Evolutionary conservation across 2,888 invertebrate species (phyloP), one percentile per base, ranked within the genome.

Genomic region (Nemoura dubitans): DNA sequence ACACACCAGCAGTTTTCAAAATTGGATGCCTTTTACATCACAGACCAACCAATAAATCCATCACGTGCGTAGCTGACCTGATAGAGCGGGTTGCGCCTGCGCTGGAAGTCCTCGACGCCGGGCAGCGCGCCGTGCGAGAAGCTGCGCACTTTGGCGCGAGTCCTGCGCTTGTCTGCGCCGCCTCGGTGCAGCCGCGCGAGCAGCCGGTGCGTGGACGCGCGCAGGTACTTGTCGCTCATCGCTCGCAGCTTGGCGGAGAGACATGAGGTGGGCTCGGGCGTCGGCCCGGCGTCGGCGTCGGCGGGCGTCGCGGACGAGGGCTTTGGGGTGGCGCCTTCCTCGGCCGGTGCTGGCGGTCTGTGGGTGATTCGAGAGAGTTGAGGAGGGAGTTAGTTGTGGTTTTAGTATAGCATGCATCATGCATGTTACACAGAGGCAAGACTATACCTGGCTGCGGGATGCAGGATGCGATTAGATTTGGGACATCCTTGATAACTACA

Each of bases 51-150:
- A n/a, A n/a, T n/a, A n/a, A n/a, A n/a, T n/a, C n/a, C n/a, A n/a
- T n/a, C n/a, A n/a, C 36, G 10, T 36, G 36, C 36, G 10, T 10
- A 36, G 10, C 36, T 36, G 89, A 95, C 94, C 88, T 94, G 94
- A 90, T 94, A 95, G 14, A 95, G 92, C 0, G 95, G 94, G 90
- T 93, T 93, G 88, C 93, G 93, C 89, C 89, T 89, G 85, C 89
- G 89, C 86, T 95, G 94, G 88, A 96, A 94, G 90, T 95, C 95
- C 88, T 95, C 95, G 88, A 96, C 91, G 0, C 95, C 95, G 0
- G 96, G 95, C 87, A 96, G 91, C 14, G 95, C 94, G 0, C 96
- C 96, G 89, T 95, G 96, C 0, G 96, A 96, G 90, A 96, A 95
- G 90, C 96, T 96, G 76, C 96, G 92, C 88, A 95, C 91, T 90